A percentile compares a stretch with the other conserved stretches of the same genome.
phyloP scores from a whole-genome alignment of 2,888 invertebrate genomes.

The Drosophila prolongata region DNA sequence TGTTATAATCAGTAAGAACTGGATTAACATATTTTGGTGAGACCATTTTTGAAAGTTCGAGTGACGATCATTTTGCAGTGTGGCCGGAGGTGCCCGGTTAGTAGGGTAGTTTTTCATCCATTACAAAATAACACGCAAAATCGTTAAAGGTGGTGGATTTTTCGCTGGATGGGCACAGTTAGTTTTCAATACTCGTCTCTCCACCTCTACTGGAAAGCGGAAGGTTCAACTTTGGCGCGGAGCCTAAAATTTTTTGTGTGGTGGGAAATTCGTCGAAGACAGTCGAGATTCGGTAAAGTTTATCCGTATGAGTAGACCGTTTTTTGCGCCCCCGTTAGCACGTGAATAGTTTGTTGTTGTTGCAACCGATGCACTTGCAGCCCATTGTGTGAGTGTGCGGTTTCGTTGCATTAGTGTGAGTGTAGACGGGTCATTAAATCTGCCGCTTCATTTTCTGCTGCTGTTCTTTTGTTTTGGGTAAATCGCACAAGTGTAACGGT shows the following conservation, averaged over 20 bases:
- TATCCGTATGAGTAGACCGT: not conserved
- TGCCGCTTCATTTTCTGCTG: slow-evolving; percentile 30
- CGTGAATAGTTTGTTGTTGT: slow-evolving; percentile 63
- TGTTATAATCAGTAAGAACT: no score
- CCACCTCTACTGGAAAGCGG: not conserved
- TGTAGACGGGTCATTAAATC: slow-evolving; percentile 63
- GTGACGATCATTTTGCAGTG: no score
- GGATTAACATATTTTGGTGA: no score
- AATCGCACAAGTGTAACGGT: slow-evolving; percentile 81
- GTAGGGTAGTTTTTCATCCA: no score
- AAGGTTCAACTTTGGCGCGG: slow-evolving; percentile 6
- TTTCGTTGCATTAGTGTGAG: slow-evolving; percentile 54
- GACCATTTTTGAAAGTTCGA: no score
- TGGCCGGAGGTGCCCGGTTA: no score
- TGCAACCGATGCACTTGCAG: slow-evolving; percentile 51
- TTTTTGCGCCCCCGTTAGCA: slow-evolving; percentile 40
- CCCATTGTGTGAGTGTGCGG: slow-evolving; percentile 25
- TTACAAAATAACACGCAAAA: no score
- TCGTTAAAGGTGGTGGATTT: no score
- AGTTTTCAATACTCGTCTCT: no score
- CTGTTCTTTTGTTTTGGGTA: slow-evolving; percentile 68
- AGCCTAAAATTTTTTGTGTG: not conserved
- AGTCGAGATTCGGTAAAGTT: not conserved
- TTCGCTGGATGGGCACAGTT: no score
- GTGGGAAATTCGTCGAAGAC: no score